Conservation (phyloP, 1,140 invertebrate genomes). For the Formica exsecta region DNA sequence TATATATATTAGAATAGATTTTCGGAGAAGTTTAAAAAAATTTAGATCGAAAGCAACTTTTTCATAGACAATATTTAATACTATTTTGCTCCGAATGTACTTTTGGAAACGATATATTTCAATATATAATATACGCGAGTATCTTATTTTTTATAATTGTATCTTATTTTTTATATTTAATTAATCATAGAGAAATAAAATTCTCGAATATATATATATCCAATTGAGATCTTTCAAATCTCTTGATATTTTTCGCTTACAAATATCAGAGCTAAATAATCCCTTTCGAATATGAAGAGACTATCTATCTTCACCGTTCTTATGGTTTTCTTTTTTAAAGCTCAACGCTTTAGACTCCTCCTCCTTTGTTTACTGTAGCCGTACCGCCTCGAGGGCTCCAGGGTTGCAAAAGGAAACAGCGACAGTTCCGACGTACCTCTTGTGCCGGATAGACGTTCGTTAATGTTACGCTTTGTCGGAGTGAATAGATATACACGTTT, state of each 20-base stretch:
- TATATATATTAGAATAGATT: not conserved
- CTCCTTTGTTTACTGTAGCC: not conserved
- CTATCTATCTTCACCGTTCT: not conserved
- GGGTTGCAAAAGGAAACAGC: not conserved
- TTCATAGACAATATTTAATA: not conserved
- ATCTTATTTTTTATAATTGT: too few species aligned
- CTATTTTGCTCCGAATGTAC: not conserved
- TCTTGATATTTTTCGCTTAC: not conserved
- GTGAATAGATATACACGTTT: not conserved
- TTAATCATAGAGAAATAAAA: not conserved
- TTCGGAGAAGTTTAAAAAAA: not conserved
- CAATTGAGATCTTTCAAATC: too few species aligned
- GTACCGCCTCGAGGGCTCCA: not conserved
- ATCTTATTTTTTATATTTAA: not conserved
- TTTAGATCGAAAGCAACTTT: not conserved
- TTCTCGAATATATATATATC: too few species aligned
- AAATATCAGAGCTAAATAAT: not conserved
- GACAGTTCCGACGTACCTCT: not conserved
- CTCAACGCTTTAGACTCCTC: not conserved
- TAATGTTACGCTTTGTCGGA: not conserved
- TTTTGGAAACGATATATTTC: not conserved
- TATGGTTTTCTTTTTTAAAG: not conserved
- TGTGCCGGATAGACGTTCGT: not conserved
- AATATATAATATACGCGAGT: not conserved
- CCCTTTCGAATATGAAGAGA: too few species aligned